A percentile compares a stretch with the other conserved stretches of the same genome.
These are phyloP conservation scores for Kryptolebias ocellatus DNA, from an alignment of 2,797 vertebrate genomes.

Conservation along the genomic window DNA sequence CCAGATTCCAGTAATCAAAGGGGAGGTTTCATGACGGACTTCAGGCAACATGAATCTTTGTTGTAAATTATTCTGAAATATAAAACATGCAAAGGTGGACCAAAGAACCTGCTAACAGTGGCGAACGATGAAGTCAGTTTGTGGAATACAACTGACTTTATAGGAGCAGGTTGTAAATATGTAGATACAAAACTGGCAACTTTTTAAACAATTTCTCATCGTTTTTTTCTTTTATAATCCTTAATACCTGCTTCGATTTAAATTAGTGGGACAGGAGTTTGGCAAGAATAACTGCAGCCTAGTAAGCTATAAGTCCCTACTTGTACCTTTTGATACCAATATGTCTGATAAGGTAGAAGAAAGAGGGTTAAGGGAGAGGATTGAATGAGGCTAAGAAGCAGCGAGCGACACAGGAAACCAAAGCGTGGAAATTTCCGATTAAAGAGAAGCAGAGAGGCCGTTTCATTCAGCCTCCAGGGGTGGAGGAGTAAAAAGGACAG, in stretches of 20 bases:
- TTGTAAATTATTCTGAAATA: not conserved
- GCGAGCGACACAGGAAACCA: conserved; percentile 57
- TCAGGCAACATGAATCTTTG: not conserved
- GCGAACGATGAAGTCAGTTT: too few species aligned
- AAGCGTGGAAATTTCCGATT: conserved; percentile 70
- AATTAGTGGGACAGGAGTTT: conserved; percentile 16
- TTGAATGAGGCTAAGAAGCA: conserved; percentile 24
- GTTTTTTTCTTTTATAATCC: not conserved
- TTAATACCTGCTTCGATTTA: conserved; percentile 19
- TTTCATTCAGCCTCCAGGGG: conserved; percentile 64
- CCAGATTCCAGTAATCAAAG: too few species aligned
- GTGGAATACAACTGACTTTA: too few species aligned
- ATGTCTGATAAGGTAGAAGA: conserved; percentile 35
- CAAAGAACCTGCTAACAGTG: too few species aligned
- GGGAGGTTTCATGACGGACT: not conserved
- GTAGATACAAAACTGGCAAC: not conserved
- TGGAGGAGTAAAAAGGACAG: conserved; percentile 47
- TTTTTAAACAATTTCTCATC: not conserved
- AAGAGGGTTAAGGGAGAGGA: conserved; percentile 34
- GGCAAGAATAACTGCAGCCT: conserved; percentile 19
- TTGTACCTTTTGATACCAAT: conserved; percentile 49
- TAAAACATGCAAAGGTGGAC: too few species aligned
- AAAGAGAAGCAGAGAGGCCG: conserved; percentile 56
- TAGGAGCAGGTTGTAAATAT: too few species aligned
- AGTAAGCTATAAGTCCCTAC: conserved; percentile 34